Base-by-base conservation (phyloP, 2,888 invertebrate species). In the Chirona hameri region DNA sequence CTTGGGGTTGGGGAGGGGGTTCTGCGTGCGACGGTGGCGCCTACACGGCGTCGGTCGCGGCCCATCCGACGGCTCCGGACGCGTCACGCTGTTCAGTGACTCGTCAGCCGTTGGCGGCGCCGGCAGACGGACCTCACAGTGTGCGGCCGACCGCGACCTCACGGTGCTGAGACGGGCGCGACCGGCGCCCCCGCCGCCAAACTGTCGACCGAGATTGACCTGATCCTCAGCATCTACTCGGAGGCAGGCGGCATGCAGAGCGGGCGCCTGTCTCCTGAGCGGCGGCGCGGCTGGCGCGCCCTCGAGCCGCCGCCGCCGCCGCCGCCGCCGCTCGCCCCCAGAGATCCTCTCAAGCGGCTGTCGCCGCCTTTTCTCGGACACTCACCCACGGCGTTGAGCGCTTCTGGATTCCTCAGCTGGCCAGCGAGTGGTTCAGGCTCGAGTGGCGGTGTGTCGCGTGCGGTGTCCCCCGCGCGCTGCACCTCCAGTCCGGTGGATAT, bases 361-460 rank as follows among this genome's bases (percentile, higher is more conserved):
- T 76, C 80, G 83, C 46, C 81, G 65, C 69, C 79, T 10, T 81
- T 57, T 46, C 79, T 81, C 14, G 82, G 84, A 52, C 72, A 81
- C 80, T 79, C 79, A 0, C 83, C 82, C 55, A 82, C 82, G n/a
- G 76, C 79, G 79, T 79, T 81, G 52, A 52, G 15, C 18, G 52
- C 52, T 52, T 18, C 52, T 18, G 52, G 52, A 12, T 12, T 12
- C 52, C 15, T 18, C 52, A 18, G 52, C 12, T 52, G 52, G 52
- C 52, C 52, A 1, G 52, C 52, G 15, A 57, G 60, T 52, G 55
- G 65, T 82, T 39, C 39, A 5, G 7, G 39, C 7, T 39, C 7
- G 39, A 39, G 39, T 39, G 27, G 83, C 80, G 15, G 72, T 31
- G 52, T 57, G 69, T n/a, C 79, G 14, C 52, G 79, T 21, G 29